phyloP scores from a whole-genome alignment of 2,888 invertebrate genomes.

The Drosophila paracracens region DNA sequence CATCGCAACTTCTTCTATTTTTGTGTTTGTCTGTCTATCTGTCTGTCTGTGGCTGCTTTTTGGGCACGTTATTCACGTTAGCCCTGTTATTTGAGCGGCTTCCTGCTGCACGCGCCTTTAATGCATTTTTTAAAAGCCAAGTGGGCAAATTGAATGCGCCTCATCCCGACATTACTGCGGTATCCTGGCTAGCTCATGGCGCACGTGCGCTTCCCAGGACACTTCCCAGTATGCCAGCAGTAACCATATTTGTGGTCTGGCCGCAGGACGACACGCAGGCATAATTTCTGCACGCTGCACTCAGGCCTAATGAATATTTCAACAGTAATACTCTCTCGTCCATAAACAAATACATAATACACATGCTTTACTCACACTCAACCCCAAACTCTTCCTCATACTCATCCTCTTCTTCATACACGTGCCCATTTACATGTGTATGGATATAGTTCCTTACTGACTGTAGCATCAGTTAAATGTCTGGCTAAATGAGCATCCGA shows the following conservation, averaged over 20 bases:
- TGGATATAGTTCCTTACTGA: not conserved
- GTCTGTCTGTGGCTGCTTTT: constrained; percentile 66
- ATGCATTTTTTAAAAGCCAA: constrained; percentile 80
- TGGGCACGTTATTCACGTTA: constrained; percentile 77
- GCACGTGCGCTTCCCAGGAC: constrained; percentile 58
- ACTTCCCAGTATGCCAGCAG: constrained; percentile 7
- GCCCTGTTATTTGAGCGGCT: constrained; percentile 59
- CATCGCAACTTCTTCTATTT: constrained; percentile 61
- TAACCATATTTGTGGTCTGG: constrained; percentile 10
- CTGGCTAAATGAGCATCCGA: constrained; percentile 41
- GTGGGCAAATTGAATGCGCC: constrained; percentile 78
- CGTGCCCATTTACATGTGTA: not conserved
- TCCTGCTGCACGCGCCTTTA: constrained; percentile 58
- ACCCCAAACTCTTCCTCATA: not conserved
- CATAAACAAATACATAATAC: constrained; percentile 55
- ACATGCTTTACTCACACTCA: constrained; percentile 28
- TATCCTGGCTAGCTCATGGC: constrained; percentile 38
- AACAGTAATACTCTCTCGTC: constrained; percentile 46
- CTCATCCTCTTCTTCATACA: not conserved
- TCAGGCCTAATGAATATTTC: constrained; percentile 78
- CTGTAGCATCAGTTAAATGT: constrained; percentile 52
- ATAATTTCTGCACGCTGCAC: constrained; percentile 74
- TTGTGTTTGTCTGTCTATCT: constrained; percentile 21
- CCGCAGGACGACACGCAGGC: constrained; percentile 69
- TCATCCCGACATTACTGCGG: constrained; percentile 59